Conservation (phyloP, 2,888 invertebrate genomes). For the Ochropacha duplaris region DNA sequence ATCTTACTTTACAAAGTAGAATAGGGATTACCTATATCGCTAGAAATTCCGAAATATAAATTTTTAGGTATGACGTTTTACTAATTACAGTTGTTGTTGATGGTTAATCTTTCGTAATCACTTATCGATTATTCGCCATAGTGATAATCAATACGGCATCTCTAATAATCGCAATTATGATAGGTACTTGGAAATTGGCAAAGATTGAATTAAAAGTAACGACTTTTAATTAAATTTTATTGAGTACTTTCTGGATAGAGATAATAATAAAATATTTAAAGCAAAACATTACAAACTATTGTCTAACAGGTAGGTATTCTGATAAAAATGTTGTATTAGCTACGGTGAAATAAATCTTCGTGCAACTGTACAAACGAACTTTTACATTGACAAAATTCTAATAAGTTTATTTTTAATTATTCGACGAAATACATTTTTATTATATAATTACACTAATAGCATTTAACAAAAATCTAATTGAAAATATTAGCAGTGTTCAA, state of each 20-base stretch:
- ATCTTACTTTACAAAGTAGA: too few relatives aligned
- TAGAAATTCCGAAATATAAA: too few relatives aligned
- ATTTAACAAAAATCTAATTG: conserved; percentile 21
- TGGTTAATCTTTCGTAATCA: too few relatives aligned
- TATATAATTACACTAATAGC: conserved; percentile 22
- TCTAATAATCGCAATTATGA: too few relatives aligned
- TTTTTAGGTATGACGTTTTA: too few relatives aligned
- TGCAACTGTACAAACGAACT: conserved; percentile 75
- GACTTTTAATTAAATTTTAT: conserved; percentile 67
- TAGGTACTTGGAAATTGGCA: too few relatives aligned
- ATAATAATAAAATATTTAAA: conserved; percentile 64
- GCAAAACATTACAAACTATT: conserved; percentile 64
- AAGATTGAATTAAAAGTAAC: conserved; percentile 32
- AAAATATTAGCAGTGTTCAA: conserved; percentile 16
- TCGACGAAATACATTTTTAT: conserved; percentile 38
- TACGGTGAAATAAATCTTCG: conserved; percentile 56
- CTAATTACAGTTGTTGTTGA: too few relatives aligned
- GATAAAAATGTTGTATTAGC: conserved; percentile 54
- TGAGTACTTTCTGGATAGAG: conserved; percentile 69
- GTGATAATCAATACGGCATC: too few relatives aligned
- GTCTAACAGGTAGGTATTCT: conserved; percentile 49
- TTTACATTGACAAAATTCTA: conserved; percentile 41
- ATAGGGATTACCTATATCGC: too few relatives aligned
- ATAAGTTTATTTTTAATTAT: conserved; percentile 31
- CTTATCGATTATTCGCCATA: too few relatives aligned